Conservation (phyloP, 1,140 invertebrate genomes). For the Heliconius eleuchia region DNA sequence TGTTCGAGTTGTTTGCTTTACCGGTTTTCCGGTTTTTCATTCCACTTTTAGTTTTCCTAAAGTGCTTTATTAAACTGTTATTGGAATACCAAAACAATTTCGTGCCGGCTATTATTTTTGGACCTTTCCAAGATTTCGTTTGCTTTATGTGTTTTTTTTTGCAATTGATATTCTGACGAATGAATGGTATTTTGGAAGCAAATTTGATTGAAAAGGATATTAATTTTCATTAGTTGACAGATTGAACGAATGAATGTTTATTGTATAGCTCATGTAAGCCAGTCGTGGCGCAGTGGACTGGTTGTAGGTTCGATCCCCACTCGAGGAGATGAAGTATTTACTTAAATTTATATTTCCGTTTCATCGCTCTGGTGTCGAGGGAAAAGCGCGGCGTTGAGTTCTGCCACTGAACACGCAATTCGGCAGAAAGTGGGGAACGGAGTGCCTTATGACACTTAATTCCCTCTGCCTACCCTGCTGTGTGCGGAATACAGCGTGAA, state of each 20-base stretch:
- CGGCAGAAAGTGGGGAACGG: too few relatives aligned
- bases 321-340: too few relatives aligned
- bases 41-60: constrained; percentile 3
- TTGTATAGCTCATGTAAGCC: too few relatives aligned
- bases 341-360: too few relatives aligned
- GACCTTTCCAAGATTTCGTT: not conserved
- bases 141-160: not conserved
- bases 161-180: not conserved
- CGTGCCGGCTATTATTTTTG: not conserved
- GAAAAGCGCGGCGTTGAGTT: too few relatives aligned
- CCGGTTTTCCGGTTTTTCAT: not conserved
- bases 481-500: too few relatives aligned
- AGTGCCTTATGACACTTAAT: too few relatives aligned
- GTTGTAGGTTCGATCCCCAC: too few relatives aligned
- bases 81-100: constrained; percentile 20
- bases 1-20: constrained; percentile 6
- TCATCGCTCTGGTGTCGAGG: too few relatives aligned
- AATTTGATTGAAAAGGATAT: not conserved
- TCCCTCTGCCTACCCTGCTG: too few relatives aligned
- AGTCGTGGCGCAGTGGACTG: too few relatives aligned
- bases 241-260: not conserved
- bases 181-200: not conserved
- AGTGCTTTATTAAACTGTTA: constrained; percentile 19
- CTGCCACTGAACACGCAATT: too few relatives aligned
- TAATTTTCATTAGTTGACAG: not conserved